These are phyloP conservation scores for Thymelicus acteon DNA, from an alignment of 2,888 invertebrate genomes.

Conservation along the genomic window DNA sequence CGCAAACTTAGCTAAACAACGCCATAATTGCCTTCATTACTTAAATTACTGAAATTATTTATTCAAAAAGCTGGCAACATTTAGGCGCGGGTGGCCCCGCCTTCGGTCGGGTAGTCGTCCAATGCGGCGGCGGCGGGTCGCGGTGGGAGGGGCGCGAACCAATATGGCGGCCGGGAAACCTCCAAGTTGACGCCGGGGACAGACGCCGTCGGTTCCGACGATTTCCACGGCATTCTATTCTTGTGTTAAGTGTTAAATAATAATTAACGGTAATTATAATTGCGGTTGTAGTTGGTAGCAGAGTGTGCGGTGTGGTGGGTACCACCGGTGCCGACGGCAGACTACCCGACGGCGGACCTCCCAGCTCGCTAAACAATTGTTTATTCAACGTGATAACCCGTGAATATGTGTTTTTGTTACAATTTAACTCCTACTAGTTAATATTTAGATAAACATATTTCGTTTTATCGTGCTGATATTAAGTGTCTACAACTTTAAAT, in stretches of 20 bases:
- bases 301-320: too few species aligned
- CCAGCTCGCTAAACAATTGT: conserved; percentile 22
- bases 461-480: too few species aligned
- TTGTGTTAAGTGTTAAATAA: conserved; percentile 32
- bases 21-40: conserved; percentile 86
- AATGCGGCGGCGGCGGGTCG: conserved; percentile 58
- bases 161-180: conserved; percentile 76
- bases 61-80: conserved; percentile 85
- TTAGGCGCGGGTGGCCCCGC: conserved; percentile 68
- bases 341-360: conserved; percentile 27
- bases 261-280: conserved; percentile 22
- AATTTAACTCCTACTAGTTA: not conserved
- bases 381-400: conserved; percentile 25
- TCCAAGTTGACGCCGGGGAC: conserved; percentile 46
- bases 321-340: conserved; percentile 25
- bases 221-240: conserved; percentile 39
- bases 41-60: conserved; percentile 86
- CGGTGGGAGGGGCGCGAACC: conserved; percentile 69
- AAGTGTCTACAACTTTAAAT: too few species aligned
- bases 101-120: conserved; percentile 55
- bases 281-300: not conserved
- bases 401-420: conserved; percentile 19
- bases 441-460: not conserved
- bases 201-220: conserved; percentile 41
- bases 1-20: conserved; percentile 85